Evolutionary conservation across 2,888 invertebrate genomes (phyloP).

Genomic region (Exephanes ischioxanthus): DNA sequence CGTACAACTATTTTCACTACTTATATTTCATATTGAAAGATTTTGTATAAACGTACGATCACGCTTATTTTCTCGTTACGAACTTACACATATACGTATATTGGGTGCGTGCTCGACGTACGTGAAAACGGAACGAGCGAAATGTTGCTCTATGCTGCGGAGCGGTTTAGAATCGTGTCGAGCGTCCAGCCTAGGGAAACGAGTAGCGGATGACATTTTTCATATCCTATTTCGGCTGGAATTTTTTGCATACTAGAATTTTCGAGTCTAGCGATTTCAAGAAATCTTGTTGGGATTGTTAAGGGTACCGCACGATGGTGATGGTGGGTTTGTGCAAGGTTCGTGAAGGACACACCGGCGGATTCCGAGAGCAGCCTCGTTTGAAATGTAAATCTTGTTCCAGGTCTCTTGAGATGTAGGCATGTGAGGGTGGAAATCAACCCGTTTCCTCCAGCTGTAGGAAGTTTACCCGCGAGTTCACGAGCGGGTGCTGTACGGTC

Average conservation of each 20-base stretch:
- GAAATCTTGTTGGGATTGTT: slow-evolving; percentile 45
- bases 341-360: background rate
- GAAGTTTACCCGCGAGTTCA: background rate
- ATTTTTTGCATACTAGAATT: background rate
- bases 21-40: too few relatives aligned
- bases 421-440: background rate
- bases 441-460: background rate
- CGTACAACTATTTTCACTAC: too few relatives aligned
- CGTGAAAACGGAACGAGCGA: too few relatives aligned
- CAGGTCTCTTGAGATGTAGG: background rate
- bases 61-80: too few relatives aligned
- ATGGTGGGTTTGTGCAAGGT: background rate
- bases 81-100: too few relatives aligned
- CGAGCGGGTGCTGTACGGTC: background rate
- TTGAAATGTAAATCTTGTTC: background rate
- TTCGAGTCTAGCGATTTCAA: background rate
- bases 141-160: too few relatives aligned
- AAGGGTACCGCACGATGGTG: background rate
- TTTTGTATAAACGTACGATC: too few relatives aligned
- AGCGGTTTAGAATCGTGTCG: too few relatives aligned
- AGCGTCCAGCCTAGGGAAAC: background rate
- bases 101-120: too few relatives aligned
- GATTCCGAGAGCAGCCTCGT: background rate
- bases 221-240: slow-evolving; percentile 38
- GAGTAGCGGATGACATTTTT: slow-evolving; percentile 25